phyloP scores from a whole-genome alignment of 2,797 vertebrate genomes.

The Sorex maritimensis region DNA sequence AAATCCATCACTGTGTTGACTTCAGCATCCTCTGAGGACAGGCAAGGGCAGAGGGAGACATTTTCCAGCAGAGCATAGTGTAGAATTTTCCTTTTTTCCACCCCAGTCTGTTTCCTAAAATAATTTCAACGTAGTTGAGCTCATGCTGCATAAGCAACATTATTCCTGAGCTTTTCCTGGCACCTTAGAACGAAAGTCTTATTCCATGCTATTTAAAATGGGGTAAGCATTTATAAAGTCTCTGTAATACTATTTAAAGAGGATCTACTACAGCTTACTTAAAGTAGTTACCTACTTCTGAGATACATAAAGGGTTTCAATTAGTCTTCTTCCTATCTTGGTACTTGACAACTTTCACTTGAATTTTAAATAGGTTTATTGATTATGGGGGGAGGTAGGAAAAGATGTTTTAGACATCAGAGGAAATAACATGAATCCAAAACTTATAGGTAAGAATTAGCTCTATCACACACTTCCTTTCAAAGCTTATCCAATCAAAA shows the following conservation, averaged over 20 bases:
- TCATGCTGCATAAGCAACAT: not conserved
- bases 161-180: slow-evolving; percentile 18
- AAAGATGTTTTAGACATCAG: slow-evolving; percentile 91
- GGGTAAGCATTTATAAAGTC: not conserved
- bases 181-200: not conserved
- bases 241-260: not conserved
- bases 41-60: not conserved
- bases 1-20: not conserved
- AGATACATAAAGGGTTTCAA: slow-evolving; percentile 19
- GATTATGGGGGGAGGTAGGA: slow-evolving; percentile 80
- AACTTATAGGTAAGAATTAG: slow-evolving; percentile 90
- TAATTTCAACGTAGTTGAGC: not conserved
- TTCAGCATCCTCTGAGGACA: not conserved
- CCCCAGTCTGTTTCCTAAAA: slow-evolving; percentile 49
- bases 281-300: slow-evolving; percentile 1
- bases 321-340: not conserved
- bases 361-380: not conserved
- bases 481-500: slow-evolving; percentile 89
- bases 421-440: slow-evolving; percentile 91
- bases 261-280: not conserved
- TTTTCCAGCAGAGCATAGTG: not conserved
- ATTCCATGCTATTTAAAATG: slow-evolving; percentile 36
- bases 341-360: not conserved
- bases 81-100: not conserved
- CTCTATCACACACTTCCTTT: slow-evolving; percentile 88